These are phyloP conservation scores for Dione vanillae DNA, from an alignment of 2,888 invertebrate species.

Conservation along the genomic window DNA sequence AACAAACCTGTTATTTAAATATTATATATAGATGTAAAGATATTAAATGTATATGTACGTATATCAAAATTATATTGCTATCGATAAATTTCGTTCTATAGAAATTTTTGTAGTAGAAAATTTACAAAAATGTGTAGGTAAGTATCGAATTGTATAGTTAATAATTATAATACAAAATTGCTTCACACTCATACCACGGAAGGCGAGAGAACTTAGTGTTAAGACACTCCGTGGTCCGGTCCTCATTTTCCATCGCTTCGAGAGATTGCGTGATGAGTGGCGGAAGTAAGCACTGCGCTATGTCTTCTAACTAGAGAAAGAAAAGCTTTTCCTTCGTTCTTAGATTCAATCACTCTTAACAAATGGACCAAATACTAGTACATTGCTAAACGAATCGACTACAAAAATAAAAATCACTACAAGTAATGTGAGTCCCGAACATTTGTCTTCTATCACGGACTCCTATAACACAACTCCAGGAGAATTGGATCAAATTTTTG, in stretches of 20 bases:
- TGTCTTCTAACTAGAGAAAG: too few species aligned
- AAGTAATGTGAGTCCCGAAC: background rate
- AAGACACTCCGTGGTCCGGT: background rate
- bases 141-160: background rate
- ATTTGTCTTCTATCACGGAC: background rate
- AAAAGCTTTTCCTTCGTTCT: background rate
- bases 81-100: too few species aligned
- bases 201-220: background rate
- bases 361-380: background rate
- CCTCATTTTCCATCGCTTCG: background rate
- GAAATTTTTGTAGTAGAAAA: too few species aligned
- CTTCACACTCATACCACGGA: too few species aligned
- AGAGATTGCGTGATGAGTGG: too few species aligned
- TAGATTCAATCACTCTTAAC: background rate
- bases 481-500: constrained; percentile 8
- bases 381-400: background rate
- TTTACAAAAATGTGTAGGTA: too few species aligned
- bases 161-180: too few species aligned
- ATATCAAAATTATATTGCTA: too few species aligned
- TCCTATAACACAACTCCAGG: background rate
- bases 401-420: background rate
- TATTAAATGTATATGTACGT: too few species aligned
- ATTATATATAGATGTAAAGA: too few species aligned
- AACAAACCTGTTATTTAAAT: too few species aligned
- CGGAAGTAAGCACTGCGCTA: too few species aligned